Conservation (phyloP, 2,888 invertebrate genomes). For the Panzeria rudis region DNA sequence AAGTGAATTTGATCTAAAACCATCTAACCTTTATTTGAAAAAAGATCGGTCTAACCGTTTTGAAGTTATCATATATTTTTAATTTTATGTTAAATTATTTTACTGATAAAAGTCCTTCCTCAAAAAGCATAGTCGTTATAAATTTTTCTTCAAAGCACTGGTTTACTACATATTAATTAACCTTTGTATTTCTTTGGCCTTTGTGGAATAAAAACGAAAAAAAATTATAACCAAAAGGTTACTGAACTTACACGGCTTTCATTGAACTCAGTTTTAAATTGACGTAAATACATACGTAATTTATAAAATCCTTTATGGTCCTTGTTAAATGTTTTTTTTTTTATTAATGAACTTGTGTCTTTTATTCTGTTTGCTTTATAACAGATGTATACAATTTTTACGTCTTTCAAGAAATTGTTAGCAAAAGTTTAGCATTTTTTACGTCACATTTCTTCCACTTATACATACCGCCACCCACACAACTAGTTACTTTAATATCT, state of each 20-base stretch:
- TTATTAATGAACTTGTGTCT: conserved; percentile 4
- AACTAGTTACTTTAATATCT: conserved; percentile 27
- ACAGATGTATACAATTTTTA: conserved; percentile 20
- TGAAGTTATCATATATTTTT: too few species aligned
- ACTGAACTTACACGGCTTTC: not conserved
- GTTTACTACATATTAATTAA: too few species aligned
- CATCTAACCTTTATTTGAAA: too few species aligned
- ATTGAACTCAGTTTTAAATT: not conserved
- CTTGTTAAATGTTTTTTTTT: not conserved
- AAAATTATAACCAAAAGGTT: not conserved
- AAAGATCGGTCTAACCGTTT: too few species aligned
- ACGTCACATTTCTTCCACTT: not conserved
- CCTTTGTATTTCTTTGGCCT: not conserved
- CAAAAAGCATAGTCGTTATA: too few species aligned
- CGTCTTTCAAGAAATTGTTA: conserved; percentile 36
- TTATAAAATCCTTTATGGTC: not conserved
- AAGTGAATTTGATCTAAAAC: too few species aligned
- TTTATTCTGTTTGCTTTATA: conserved; percentile 1
- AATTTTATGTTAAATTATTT: too few species aligned
- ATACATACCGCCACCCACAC: not conserved
- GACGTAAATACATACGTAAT: not conserved
- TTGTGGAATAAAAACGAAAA: not conserved
- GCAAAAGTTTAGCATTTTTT: conserved; percentile 37
- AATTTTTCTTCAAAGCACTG: too few species aligned
- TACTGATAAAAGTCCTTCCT: too few species aligned